These are phyloP conservation scores for Hemiprocne comata DNA, from an alignment of 2,113 vertebrate species.

Conservation along the genomic window DNA sequence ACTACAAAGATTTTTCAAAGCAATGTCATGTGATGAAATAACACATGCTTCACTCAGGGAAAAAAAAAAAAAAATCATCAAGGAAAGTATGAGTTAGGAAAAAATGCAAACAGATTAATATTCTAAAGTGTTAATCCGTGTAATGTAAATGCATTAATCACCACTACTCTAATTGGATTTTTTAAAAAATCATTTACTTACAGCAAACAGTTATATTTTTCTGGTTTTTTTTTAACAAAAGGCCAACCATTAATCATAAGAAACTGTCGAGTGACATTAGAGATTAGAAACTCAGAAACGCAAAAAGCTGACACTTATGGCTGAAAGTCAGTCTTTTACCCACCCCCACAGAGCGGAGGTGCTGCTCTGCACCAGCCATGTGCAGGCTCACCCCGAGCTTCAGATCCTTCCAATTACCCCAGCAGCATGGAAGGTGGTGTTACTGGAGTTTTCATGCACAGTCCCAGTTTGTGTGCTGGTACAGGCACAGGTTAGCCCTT, in stretches of 20 bases:
- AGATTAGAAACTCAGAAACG: constrained; percentile 45
- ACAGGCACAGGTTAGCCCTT: background rate
- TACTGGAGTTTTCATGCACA: background rate
- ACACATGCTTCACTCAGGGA: constrained; percentile 62
- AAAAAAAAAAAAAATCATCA: constrained; percentile 50
- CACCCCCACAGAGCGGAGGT: fast-evolving
- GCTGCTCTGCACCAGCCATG: background rate
- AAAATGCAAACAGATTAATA: constrained; percentile 50
- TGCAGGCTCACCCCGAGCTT: background rate
- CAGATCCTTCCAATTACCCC: background rate
- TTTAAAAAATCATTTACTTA: constrained; percentile 22
- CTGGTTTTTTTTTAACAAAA: constrained; percentile 3
- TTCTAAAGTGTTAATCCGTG: constrained; percentile 57
- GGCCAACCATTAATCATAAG: constrained; percentile 45
- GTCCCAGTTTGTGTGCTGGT: background rate
- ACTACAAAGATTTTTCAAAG: constrained; percentile 83
- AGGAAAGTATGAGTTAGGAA: constrained; percentile 59
- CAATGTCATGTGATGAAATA: constrained; percentile 81
- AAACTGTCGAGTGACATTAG: constrained; percentile 59
- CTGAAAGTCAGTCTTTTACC: background rate
- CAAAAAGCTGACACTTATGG: constrained; percentile 21
- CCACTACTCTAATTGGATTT: constrained; percentile 34
- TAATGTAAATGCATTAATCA: constrained; percentile 42
- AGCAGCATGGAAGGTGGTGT: background rate
- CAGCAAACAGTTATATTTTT: constrained; percentile 30